Percentiles rank a stretch among this genome's conserved stretches.
These are phyloP conservation scores for Tachystola acroxantha DNA, from an alignment of 2,888 invertebrate genomes.

Conservation along the genomic window DNA sequence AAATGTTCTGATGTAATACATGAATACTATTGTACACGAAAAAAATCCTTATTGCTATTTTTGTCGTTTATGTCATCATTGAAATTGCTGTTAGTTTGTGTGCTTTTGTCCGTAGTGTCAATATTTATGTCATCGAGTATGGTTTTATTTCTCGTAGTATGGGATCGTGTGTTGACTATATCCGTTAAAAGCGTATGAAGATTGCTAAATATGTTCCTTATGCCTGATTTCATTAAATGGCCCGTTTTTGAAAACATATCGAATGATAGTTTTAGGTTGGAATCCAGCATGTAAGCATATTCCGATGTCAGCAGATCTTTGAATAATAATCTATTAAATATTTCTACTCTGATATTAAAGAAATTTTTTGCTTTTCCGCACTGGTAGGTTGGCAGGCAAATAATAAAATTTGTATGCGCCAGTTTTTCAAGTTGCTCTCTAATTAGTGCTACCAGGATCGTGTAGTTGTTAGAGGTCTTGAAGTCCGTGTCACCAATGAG, in stretches of 20 bases:
- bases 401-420: neutral
- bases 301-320: neutral
- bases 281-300: slow-evolving; percentile 2
- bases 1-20: slow-evolving; percentile 13
- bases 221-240: slow-evolving; percentile 1
- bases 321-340: slow-evolving; percentile 1
- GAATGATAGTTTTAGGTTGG: neutral
- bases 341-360: slow-evolving; percentile 2
- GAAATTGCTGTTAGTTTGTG: neutral
- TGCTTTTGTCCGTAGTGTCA: neutral
- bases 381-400: neutral
- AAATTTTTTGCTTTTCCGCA: neutral
- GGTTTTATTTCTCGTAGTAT: too few relatives aligned
- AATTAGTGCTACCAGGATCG: neutral
- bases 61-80: too few relatives aligned
- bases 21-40: slow-evolving; percentile 7
- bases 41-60: slow-evolving; percentile 2
- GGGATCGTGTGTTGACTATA: neutral
- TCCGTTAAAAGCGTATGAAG: neutral
- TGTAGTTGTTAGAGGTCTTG: neutral
- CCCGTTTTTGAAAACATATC: slow-evolving; percentile 2
- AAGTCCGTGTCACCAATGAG: slow-evolving; percentile 2
- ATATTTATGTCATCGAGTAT: neutral
- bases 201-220: neutral
- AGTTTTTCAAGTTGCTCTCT: neutral